Evolutionary conservation across 1,140 invertebrate genomes (phyloP).

Genomic region (Hyposmocoma kahamanoa): DNA sequence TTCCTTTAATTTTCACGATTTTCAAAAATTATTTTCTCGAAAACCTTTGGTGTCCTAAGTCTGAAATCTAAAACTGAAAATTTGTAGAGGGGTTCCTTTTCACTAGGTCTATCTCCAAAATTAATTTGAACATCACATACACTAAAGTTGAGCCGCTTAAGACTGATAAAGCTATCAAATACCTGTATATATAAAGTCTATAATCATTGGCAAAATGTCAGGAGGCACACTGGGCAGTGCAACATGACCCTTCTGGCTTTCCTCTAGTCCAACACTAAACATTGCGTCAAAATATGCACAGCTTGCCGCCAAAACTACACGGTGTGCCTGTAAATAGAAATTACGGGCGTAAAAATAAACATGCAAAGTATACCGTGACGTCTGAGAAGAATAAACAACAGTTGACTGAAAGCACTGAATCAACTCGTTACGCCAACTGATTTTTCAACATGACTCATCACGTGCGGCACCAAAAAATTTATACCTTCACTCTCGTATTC

Average conservation of each 20-base stretch:
- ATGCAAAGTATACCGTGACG: neutral
- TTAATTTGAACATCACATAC: too few relatives aligned
- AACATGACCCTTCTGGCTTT: conserved; percentile 85
- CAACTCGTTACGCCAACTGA: too few relatives aligned
- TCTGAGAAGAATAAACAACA: neutral
- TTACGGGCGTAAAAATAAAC: neutral
- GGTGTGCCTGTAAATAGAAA: conserved; percentile 80
- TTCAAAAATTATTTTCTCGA: too few relatives aligned
- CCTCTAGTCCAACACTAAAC: conserved; percentile 88
- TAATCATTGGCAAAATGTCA: conserved; percentile 81
- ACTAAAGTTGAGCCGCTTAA: too few relatives aligned
- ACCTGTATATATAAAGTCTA: conserved; percentile 95
- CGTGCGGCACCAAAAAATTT: too few relatives aligned
- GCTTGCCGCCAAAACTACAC: conserved; percentile 91
- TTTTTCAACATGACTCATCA: too few relatives aligned
- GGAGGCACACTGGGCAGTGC: conserved; percentile 85
- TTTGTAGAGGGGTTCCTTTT: too few relatives aligned
- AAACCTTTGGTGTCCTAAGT: too few relatives aligned
- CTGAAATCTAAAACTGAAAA: too few relatives aligned
- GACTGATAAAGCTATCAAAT: conserved; percentile 13
- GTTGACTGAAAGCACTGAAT: too few relatives aligned
- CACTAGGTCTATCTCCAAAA: too few relatives aligned
- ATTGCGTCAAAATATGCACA: conserved; percentile 97
- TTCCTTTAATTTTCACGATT: too few relatives aligned
- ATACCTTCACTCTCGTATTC: conserved; percentile 57